phyloP scores from a whole-genome alignment of 2,888 invertebrate species.

The Amblyjoppa fuscipennis region DNA sequence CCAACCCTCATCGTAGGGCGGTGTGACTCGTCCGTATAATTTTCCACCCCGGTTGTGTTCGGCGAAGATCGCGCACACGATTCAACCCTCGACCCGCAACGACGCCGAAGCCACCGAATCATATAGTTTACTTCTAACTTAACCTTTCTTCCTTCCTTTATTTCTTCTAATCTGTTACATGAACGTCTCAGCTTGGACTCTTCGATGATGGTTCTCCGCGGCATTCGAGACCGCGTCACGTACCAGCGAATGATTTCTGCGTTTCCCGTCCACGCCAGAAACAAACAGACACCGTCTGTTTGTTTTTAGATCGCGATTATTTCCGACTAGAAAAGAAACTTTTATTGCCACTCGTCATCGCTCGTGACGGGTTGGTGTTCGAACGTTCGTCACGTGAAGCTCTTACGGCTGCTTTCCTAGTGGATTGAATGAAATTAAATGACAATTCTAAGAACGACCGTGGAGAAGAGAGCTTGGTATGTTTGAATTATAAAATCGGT shows the following conservation, averaged over 20 bases:
- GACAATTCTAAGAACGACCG: background rate
- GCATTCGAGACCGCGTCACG: constrained; percentile 55
- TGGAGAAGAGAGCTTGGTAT: background rate
- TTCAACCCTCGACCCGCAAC: constrained; percentile 34
- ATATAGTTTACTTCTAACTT: constrained; percentile 59
- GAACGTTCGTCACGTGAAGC: constrained; percentile 56
- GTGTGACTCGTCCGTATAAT: constrained; percentile 59
- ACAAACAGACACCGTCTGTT: constrained; percentile 35
- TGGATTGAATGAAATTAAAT: background rate
- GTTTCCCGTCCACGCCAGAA: constrained; percentile 78
- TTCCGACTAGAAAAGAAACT: constrained; percentile 58
- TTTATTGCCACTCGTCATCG: constrained; percentile 80
- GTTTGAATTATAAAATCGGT: background rate
- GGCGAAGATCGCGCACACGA: constrained; percentile 25
- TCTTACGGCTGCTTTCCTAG: background rate
- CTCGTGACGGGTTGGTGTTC: constrained; percentile 71
- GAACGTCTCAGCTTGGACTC: constrained; percentile 31
- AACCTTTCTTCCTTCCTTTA: constrained; percentile 5
- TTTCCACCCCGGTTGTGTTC: constrained; percentile 44
- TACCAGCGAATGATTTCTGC: constrained; percentile 66
- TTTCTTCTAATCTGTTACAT: constrained; percentile 1
- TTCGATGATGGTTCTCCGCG: constrained; percentile 24
- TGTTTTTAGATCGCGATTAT: constrained; percentile 63
- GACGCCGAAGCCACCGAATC: constrained; percentile 56
- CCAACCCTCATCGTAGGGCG: constrained; percentile 25